These are phyloP conservation scores for Macaria notata DNA, from an alignment of 2,888 invertebrate species.

Conservation along the genomic window DNA sequence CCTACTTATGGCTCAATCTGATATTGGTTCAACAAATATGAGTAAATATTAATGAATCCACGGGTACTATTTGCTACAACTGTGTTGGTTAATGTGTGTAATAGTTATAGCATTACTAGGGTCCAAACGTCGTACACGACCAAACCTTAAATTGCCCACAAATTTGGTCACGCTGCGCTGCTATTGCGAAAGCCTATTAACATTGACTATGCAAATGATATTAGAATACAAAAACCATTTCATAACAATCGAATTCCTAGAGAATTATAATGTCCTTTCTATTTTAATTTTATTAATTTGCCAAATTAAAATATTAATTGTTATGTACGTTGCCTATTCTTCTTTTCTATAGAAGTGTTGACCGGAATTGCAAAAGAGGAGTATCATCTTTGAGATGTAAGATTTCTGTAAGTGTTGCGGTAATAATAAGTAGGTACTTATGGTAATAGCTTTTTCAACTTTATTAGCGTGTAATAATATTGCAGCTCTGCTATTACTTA, in stretches of 20 bases:
- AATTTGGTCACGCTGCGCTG: conserved; percentile 42
- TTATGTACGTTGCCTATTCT: not conserved
- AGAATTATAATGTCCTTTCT: conserved; percentile 28
- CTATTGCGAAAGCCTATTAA: conserved; percentile 55
- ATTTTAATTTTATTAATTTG: conserved; percentile 19
- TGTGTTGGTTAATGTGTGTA: too few relatives aligned
- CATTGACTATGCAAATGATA: conserved; percentile 49
- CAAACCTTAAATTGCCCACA: conserved; percentile 43
- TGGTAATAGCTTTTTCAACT: conserved; percentile 27
- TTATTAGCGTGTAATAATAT: conserved; percentile 31
- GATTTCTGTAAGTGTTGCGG: conserved; percentile 32
- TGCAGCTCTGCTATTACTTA: conserved; percentile 19
- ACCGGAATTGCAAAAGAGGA: conserved; percentile 13
- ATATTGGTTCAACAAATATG: too few relatives aligned
- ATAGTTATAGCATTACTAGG: conserved; percentile 9
- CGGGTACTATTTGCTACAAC: too few relatives aligned
- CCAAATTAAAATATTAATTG: conserved; percentile 15
- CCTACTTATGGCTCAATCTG: too few relatives aligned
- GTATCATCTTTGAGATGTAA: conserved; percentile 22
- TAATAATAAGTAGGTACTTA: conserved; percentile 21
- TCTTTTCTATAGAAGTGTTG: not conserved
- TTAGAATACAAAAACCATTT: conserved; percentile 43
- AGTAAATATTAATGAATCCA: too few relatives aligned
- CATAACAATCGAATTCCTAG: conserved; percentile 34
- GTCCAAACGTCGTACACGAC: conserved; percentile 25